These are phyloP conservation scores for Poecilia velifera DNA, from an alignment of 2,797 vertebrate species.

Conservation along the genomic window DNA sequence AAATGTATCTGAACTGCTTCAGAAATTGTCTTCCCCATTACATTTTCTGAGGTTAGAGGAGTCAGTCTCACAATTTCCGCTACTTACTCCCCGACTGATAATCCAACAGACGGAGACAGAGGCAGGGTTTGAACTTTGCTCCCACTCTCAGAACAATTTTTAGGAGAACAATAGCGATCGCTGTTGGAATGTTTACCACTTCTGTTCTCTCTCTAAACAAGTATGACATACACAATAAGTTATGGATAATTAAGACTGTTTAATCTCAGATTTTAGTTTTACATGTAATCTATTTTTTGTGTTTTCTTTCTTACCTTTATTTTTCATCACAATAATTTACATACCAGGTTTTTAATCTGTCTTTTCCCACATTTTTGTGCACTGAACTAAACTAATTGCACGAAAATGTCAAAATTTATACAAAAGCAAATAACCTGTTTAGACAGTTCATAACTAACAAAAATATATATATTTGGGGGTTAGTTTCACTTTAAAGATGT, in stretches of 20 bases:
- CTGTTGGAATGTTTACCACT: not conserved
- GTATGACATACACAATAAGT: not conserved
- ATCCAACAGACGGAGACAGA: not conserved
- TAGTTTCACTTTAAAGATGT: not conserved
- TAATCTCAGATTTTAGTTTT: not conserved
- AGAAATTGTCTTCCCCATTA: not conserved
- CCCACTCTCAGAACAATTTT: not conserved
- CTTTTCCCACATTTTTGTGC: not conserved
- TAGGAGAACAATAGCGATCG: not conserved
- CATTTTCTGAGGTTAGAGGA: not conserved
- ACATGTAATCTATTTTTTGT: not conserved
- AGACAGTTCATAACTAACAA: no score
- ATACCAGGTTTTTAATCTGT: not conserved
- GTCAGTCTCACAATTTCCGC: not conserved
- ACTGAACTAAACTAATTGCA: no score
- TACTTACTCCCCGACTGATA: not conserved
- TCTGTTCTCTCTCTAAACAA: not conserved
- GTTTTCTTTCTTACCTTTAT: not conserved
- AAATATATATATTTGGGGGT: no score
- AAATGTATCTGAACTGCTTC: conserved; percentile 2
- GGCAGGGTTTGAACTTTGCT: not conserved
- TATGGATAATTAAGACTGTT: not conserved
- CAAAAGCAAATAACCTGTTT: no score
- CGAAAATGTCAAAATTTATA: no score
- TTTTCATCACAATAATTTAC: not conserved